Base-by-base conservation (phyloP, 2,888 invertebrate genomes). In the Acrobeloides nanus region DNA sequence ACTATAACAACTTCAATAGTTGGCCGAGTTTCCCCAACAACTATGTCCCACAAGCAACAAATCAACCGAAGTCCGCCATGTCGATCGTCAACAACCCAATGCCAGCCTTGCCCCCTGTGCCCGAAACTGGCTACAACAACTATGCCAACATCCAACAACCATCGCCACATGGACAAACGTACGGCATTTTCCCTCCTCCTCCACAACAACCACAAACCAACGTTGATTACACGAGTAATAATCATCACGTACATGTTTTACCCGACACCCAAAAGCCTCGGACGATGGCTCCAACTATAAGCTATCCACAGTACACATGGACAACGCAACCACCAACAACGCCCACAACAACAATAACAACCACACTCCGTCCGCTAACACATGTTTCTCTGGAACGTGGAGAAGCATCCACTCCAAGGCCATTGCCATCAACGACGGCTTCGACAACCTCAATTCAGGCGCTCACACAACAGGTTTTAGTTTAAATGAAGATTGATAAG, bases 401-500 rank as follows among this genome's bases (percentile, higher is more conserved):
- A 17, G 35, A 49, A 46, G 48, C 29, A 10, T 29, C 29, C 12
- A 29, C 29, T 12, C 29, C 29, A 29, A 12, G 34, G 3, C 10
- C 23, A 10, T 18, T 20, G 23, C 27, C 45, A 23, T 32, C 41
- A 18, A 32, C 25, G 31, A 50, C 32, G 8, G 17, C 55, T 7
- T 47, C 59, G 21, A 45, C 59, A n/a, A 68, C 66, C 2, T 59
- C 66, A 12, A 51, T 64, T 27, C 66, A 64, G 46, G 64, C 68
- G 1, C 39, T 68, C 17, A 69, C 68, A 10, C 68, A 68, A 46
- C 68, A 68, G 56, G 64, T 66, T n/a, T n/a, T 23, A 29, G 29
- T 18, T 29, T 7, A 2, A 2, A 17, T 23, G n/a, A n/a, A n/a
- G n/a, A n/a, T n/a, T n/a, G n/a, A n/a, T n/a, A n/a, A n/a, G n/a